Conservation (phyloP, 1,140 invertebrate species). For the Octopus sinensis region DNA sequence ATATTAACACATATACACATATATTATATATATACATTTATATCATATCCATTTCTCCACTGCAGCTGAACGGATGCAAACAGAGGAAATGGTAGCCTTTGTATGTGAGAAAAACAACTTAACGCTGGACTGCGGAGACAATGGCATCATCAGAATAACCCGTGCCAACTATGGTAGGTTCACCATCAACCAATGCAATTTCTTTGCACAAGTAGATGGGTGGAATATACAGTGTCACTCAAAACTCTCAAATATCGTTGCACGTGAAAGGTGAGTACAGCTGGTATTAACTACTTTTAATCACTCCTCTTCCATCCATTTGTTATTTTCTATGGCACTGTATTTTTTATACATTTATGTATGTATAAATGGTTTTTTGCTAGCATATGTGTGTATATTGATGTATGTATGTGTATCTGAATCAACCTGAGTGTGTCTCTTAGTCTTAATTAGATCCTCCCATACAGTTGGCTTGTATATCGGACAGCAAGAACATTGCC, state of each 20-base stretch:
- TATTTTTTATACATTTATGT: too few relatives aligned
- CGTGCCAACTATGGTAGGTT: slow-evolving; percentile 1
- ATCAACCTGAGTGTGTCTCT: too few relatives aligned
- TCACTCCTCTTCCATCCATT: too few relatives aligned
- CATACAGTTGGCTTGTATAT: too few relatives aligned
- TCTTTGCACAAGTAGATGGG: background rate
- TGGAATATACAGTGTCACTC: slow-evolving; percentile 6
- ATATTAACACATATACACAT: background rate
- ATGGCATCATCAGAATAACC: background rate
- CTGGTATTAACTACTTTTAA: too few relatives aligned
- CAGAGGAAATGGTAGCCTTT: background rate
- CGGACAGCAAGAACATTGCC: too few relatives aligned
- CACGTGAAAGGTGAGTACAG: background rate
- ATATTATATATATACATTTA: background rate
- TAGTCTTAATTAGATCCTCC: too few relatives aligned
- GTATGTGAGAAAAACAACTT: background rate
- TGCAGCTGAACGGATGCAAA: background rate
- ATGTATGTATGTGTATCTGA: too few relatives aligned
- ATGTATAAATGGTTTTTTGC: too few relatives aligned
- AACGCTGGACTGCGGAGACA: background rate
- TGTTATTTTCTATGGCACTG: too few relatives aligned
- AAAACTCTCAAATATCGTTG: background rate
- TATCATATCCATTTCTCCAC: background rate
- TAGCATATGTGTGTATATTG: too few relatives aligned
- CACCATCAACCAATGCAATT: slow-evolving; percentile 5